A percentile compares a stretch with the other conserved stretches of the same genome.
These are phyloP conservation scores for Leptogaster cylindrica DNA, from an alignment of 2,888 invertebrate genomes.

Conservation along the genomic window DNA sequence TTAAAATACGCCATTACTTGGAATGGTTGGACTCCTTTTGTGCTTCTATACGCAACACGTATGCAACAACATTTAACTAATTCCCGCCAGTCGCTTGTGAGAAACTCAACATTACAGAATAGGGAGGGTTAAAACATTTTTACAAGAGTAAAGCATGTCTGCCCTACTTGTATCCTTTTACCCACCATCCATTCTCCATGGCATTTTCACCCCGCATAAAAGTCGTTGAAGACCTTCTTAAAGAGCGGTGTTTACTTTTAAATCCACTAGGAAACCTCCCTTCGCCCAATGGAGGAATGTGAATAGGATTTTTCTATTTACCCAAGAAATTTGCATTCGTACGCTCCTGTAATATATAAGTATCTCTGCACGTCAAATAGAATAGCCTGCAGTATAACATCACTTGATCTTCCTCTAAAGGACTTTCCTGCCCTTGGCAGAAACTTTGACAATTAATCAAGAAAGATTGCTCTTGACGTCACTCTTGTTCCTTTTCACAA, in stretches of 20 bases:
- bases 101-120: background rate
- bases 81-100: slow-evolving; percentile 10
- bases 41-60: slow-evolving; percentile 7
- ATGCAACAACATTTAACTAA: slow-evolving; percentile 32
- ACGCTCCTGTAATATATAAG: slow-evolving; percentile 27
- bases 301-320: slow-evolving; percentile 38
- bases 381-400: slow-evolving; percentile 8
- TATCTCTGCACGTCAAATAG: slow-evolving; percentile 28
- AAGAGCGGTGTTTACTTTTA: slow-evolving; percentile 38
- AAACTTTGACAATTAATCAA: slow-evolving; percentile 40
- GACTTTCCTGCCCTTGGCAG: slow-evolving; percentile 24
- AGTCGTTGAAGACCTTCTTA: slow-evolving; percentile 6
- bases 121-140: background rate
- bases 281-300: slow-evolving; percentile 14
- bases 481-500: slow-evolving; percentile 19
- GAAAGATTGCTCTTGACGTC: slow-evolving; percentile 33
- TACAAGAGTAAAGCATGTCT: background rate
- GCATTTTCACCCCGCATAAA: background rate
- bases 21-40: background rate
- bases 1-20: slow-evolving; percentile 26
- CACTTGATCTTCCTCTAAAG: slow-evolving; percentile 7
- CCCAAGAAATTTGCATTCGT: slow-evolving; percentile 36
- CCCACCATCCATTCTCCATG: background rate
- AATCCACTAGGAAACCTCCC: slow-evolving; percentile 22
- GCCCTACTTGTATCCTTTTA: background rate